Percentiles rank a stretch among this genome's conserved stretches.
Conservation (phyloP, 2,797 vertebrate genomes). For the Gephyroberyx darwinii region DNA sequence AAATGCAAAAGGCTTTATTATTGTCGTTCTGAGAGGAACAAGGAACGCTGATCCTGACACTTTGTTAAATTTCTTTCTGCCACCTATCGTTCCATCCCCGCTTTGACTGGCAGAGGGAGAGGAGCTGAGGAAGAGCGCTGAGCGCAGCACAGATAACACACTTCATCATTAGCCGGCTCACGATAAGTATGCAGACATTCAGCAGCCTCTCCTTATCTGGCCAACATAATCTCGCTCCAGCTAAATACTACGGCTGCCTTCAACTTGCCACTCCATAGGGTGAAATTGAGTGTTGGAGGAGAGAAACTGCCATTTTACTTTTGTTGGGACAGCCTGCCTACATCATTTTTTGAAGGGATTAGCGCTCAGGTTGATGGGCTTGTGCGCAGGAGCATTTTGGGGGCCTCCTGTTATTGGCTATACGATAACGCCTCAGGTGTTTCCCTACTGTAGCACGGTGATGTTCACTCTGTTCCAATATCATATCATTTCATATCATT, state of each 20-base stretch:
- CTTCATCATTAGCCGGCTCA: constrained; percentile 69
- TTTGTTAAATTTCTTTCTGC: constrained; percentile 51
- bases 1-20: constrained; percentile 31
- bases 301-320: constrained; percentile 53
- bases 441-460: constrained; percentile 12
- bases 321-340: constrained; percentile 53
- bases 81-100: constrained; percentile 46
- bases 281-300: constrained; percentile 54
- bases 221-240: constrained; percentile 68
- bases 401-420: constrained; percentile 11
- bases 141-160: constrained; percentile 77
- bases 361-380: constrained; percentile 49
- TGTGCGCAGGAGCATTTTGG: constrained; percentile 23
- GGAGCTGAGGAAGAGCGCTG: constrained; percentile 59
- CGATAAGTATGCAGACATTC: constrained; percentile 79
- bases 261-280: constrained; percentile 46
- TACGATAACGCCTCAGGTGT: not conserved
- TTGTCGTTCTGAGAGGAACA: constrained; percentile 36
- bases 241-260: constrained; percentile 67
- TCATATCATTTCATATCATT: constrained; percentile 11
- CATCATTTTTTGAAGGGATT: constrained; percentile 64
- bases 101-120: constrained; percentile 58
- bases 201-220: constrained; percentile 75
- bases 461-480: not conserved
- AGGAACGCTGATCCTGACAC: constrained; percentile 53